phyloP scores from a whole-genome alignment of 1,140 invertebrate species.

The Drosophila ironensis region DNA sequence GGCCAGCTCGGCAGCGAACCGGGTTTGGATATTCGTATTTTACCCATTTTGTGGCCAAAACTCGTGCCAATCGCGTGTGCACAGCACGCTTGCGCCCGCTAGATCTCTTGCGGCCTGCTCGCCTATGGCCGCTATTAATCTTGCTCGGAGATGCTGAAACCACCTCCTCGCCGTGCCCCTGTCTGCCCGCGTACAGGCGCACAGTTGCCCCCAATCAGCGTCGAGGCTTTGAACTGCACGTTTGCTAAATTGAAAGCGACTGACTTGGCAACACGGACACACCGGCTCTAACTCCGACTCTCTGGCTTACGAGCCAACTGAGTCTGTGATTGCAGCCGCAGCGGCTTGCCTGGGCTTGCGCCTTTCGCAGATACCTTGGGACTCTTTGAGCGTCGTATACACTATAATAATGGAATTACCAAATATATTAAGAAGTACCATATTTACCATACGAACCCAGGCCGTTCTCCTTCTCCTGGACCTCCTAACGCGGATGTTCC shows the following conservation, averaged over 20 bases:
- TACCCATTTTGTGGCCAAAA: conserved; percentile 45
- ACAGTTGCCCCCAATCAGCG: conserved; percentile 76
- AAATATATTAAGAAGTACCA: too few species aligned
- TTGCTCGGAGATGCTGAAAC: conserved; percentile 49
- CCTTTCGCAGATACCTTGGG: conserved; percentile 34
- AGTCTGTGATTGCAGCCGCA: conserved; percentile 23
- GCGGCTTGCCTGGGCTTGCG: conserved; percentile 63
- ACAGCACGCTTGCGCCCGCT: conserved; percentile 65
- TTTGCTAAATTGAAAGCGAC: conserved; percentile 79
- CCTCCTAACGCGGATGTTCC: too few species aligned
- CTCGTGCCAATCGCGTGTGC: conserved; percentile 81
- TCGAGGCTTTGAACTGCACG: conserved; percentile 74
- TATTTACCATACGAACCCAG: too few species aligned
- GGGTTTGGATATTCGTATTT: conserved; percentile 20
- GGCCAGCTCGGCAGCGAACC: conserved; percentile 51
- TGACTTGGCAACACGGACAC: conserved; percentile 47
- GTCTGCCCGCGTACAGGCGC: too few species aligned
- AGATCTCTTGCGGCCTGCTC: conserved; percentile 34
- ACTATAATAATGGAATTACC: neutral
- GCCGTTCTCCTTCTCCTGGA: too few species aligned
- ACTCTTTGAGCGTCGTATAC: conserved; percentile 15
- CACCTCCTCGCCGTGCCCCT: conserved; percentile 24
- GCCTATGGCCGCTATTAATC: conserved; percentile 67
- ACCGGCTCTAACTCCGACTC: neutral
- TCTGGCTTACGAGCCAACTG: conserved; percentile 10